Base-by-base conservation (phyloP, 2,113 vertebrate genomes). In the Clinocottus analis region DNA sequence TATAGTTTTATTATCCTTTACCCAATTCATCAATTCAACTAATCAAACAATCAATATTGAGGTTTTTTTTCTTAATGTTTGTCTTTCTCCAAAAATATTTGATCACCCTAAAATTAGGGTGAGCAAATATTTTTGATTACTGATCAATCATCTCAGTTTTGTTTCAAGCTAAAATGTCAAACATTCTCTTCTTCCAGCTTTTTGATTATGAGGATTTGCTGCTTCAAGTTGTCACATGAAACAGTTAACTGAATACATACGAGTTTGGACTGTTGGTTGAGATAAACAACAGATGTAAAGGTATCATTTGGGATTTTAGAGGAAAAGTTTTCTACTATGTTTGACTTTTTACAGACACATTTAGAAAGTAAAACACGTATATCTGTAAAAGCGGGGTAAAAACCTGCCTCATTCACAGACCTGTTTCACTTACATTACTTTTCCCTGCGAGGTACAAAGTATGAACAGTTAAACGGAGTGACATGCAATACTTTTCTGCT, bases 401-500 rank as follows among this genome's bases (percentile, higher is more conserved):
- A 27, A 64, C 25, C 23, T 17, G 35, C 14, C 55, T 19, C 31
- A 56, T 62, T 70, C 69, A 43, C 17, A 69, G 12, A 58, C 39
- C 21, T 39, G 2, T 21, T 29, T 2, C 0, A 3, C 23, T 55
- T n/a, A 56, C 12, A 8, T 21, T 33, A 62, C 43, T 47, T 12
- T 4, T 4, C 35, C 9, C 19, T 13, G 49, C 7, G 13, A 49
- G 35, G 53, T 31, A 47, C 55, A 39, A 86, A 25, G n/a, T 62
- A 39, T n/a, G 33, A 55, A 66, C 16, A 76, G 62, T 71, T 61
- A 33, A 69, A 75, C 5, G 0, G 41, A 25, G 35, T n/a, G 41
- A 55, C 43, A 7, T 43, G 69, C 62, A n/a, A 53, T n/a, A 55
- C 65, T 63, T 85, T 72, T 69, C 47, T 74, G 73, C 60, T 80